These are phyloP conservation scores for Tarsius wallacei DNA, from an alignment of 2,797 vertebrate species.

Conservation along the genomic window DNA sequence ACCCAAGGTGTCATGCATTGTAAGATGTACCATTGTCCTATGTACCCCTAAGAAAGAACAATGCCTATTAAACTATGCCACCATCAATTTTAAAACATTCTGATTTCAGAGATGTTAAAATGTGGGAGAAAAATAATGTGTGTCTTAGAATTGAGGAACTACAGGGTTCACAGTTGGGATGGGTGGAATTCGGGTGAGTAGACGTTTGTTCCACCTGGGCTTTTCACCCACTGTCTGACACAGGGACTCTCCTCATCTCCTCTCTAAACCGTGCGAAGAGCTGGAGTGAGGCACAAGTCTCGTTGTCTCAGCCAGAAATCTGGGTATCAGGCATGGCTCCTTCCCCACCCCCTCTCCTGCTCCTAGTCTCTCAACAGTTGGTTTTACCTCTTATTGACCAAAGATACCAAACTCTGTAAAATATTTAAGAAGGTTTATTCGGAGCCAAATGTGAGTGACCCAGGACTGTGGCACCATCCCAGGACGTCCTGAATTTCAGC, in stretches of 20 bases:
- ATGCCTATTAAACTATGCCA: background rate
- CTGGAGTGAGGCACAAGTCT: background rate
- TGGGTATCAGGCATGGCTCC: fast-evolving
- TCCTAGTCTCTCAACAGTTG: background rate
- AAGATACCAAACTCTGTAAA: no score
- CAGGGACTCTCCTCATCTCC: background rate
- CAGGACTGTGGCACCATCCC: no score
- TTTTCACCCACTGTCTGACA: background rate
- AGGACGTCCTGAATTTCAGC: no score
- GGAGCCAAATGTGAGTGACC: no score
- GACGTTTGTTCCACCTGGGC: background rate
- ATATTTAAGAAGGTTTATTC: no score
- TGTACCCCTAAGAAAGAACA: background rate
- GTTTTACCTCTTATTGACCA: background rate
- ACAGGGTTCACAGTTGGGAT: background rate
- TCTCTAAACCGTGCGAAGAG: background rate
- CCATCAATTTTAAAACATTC: slow-evolving; percentile 23
- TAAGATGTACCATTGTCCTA: background rate
- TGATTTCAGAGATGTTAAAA: background rate
- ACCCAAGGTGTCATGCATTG: background rate
- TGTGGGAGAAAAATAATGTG: fast-evolving
- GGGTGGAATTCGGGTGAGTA: background rate
- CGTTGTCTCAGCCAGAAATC: background rate
- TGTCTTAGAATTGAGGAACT: background rate
- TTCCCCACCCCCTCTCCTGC: background rate